A percentile compares a stretch with the other conserved stretches of the same genome.
phyloP scores from a whole-genome alignment of 37 sponge, comb jelly and placozoan genomes.

The Hormiphora californensis region DNA sequence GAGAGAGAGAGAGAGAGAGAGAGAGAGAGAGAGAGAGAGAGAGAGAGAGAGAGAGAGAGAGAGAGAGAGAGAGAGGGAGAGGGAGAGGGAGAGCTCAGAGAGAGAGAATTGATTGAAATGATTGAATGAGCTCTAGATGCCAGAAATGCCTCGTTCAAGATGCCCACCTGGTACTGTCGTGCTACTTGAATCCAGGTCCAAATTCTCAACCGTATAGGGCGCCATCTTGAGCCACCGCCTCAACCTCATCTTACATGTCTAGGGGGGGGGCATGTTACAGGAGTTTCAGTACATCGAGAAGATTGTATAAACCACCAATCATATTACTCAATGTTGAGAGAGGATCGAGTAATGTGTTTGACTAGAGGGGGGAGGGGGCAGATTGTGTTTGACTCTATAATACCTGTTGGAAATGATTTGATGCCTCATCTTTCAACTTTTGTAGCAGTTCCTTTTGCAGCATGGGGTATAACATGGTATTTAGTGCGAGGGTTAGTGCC shows the following conservation, averaged over 20 bases:
- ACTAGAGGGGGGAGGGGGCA: no score
- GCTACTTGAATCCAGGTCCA: neutral
- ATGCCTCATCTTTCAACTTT: constrained; percentile 75
- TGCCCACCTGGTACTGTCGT: constrained; percentile 25
- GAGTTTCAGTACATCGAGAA: neutral
- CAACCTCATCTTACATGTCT: constrained; percentile 62
- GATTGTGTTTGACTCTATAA: neutral
- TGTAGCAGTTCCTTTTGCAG: constrained; percentile 76
- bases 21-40: no score
- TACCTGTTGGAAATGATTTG: constrained; percentile 79
- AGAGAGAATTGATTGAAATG: no score
- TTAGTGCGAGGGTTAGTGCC: constrained; percentile 71
- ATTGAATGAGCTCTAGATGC: no score
- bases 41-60: no score
- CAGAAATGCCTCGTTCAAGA: no score
- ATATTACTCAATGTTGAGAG: no score
- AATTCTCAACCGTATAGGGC: constrained; percentile 57
- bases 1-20: no score
- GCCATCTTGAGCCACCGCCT: constrained; percentile 67
- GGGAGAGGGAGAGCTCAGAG: no score
- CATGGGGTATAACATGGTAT: constrained; percentile 80
- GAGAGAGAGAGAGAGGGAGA: no score
- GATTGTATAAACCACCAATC: neutral
- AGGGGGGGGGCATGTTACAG: neutral
- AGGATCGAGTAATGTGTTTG: no score